Percentiles rank a stretch among this genome's conserved stretches.
These are phyloP conservation scores for Nothobranchius kuhntae DNA, from an alignment of 2,113 vertebrate species.

Conservation along the genomic window DNA sequence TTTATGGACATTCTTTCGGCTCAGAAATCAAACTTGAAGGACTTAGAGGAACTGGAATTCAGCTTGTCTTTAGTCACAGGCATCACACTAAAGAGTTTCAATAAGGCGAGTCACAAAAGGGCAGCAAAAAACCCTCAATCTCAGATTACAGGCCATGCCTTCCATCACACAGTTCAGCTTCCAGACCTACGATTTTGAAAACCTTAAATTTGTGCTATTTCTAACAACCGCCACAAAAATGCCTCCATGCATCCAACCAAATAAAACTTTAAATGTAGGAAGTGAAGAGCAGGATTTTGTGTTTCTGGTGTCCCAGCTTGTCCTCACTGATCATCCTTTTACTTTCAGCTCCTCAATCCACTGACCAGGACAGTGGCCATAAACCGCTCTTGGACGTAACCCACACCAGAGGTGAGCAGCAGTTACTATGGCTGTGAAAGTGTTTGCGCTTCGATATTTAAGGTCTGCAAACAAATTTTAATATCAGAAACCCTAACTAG, in stretches of 20 bases:
- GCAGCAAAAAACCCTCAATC: constrained; percentile 19
- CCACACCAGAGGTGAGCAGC: constrained; percentile 69
- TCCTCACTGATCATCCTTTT: constrained; percentile 33
- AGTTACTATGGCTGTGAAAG: constrained; percentile 8
- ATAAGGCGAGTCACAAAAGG: constrained; percentile 36
- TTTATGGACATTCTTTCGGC: neutral
- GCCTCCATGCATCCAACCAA: constrained; percentile 26
- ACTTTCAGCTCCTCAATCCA: constrained; percentile 65
- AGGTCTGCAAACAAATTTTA: no score
- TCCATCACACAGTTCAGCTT: constrained; percentile 36
- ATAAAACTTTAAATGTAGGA: constrained; percentile 4
- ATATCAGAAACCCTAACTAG: no score
- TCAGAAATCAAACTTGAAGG: neutral
- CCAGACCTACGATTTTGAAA: constrained; percentile 49
- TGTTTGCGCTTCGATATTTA: no score
- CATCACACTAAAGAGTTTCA: constrained; percentile 6
- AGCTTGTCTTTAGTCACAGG: constrained; percentile 40
- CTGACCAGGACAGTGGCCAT: constrained; percentile 64
- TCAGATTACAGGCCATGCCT: constrained; percentile 64
- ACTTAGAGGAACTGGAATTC: constrained; percentile 9
- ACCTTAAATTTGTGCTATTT: constrained; percentile 21
- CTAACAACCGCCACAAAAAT: constrained; percentile 28
- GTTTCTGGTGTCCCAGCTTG: constrained; percentile 10
- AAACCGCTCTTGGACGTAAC: constrained; percentile 62
- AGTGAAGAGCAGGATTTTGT: constrained; percentile 1